Percentiles rank a stretch among this genome's conserved stretches.
These are phyloP conservation scores for Ceratitis capitata DNA, from an alignment of 1,140 invertebrate species.

Conservation along the genomic window DNA sequence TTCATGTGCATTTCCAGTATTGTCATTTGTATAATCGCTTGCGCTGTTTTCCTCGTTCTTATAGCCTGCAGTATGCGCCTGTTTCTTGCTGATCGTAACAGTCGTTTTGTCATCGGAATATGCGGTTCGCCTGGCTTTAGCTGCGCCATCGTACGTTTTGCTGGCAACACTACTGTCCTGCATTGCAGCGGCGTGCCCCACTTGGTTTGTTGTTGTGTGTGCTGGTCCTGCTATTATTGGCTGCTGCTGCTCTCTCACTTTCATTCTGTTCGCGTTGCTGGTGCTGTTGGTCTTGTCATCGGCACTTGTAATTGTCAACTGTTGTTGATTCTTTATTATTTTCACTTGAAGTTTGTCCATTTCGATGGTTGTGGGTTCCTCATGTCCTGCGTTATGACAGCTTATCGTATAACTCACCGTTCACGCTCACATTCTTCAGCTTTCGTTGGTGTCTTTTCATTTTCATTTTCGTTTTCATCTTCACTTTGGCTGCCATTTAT, in stretches of 20 bases:
- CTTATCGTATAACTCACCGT: slow-evolving; percentile 15
- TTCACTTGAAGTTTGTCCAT: not conserved
- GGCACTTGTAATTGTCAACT: slow-evolving; percentile 31
- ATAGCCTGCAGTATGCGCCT: no score
- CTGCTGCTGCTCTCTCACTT: not conserved
- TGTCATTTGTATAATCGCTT: not conserved
- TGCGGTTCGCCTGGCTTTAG: not conserved
- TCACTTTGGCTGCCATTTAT: not conserved
- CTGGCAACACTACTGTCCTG: not conserved
- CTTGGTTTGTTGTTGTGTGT: no score
- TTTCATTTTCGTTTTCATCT: not conserved
- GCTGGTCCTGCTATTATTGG: not conserved
- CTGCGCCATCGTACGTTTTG: not conserved
- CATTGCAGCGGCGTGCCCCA: not conserved
- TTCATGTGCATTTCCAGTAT: not conserved
- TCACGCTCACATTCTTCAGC: not conserved
- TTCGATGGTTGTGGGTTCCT: not conserved
- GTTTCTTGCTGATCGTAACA: no score
- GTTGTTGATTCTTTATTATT: not conserved
- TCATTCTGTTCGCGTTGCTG: not conserved
- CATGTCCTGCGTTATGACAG: not conserved
- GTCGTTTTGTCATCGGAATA: not conserved
- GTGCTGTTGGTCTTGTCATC: not conserved
- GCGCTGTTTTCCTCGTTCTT: not conserved
- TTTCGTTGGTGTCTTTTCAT: not conserved